Evolutionary conservation across 2,888 invertebrate genomes (phyloP).

Genomic region (Limenitis camilla): DNA sequence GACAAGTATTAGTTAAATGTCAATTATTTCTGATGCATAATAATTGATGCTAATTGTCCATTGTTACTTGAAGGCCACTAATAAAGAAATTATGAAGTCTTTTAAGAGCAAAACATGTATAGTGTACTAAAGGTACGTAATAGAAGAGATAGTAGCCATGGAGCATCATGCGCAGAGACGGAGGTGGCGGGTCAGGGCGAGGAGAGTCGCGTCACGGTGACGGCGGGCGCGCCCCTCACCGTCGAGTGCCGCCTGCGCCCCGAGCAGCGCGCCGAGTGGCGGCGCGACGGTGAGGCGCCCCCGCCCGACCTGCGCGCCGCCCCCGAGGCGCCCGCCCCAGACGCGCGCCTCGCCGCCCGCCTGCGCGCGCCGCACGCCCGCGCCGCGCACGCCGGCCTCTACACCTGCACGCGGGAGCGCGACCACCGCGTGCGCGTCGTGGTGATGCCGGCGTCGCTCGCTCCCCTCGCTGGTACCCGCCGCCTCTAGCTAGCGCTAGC

Average conservation of each 20-base stretch:
- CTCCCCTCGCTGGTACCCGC: conserved; percentile 21
- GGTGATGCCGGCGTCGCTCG: conserved; percentile 30
- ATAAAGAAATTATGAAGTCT: neutral
- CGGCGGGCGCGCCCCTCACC: conserved; percentile 49
- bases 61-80: conserved; percentile 4
- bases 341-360: conserved; percentile 37
- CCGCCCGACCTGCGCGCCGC: conserved; percentile 36
- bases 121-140: neutral
- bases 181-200: conserved; percentile 20
- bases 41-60: conserved; percentile 5
- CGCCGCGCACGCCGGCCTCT: conserved; percentile 44
- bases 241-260: conserved; percentile 56
- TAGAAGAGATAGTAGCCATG: conserved; percentile 9
- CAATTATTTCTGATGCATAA: too few species aligned
- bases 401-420: conserved; percentile 45
- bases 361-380: conserved; percentile 41
- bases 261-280: conserved; percentile 32
- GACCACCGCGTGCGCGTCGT: conserved; percentile 43
- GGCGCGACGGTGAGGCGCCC: conserved; percentile 40
- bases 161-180: conserved; percentile 14
- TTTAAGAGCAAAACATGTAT: neutral
- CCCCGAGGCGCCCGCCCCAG: conserved; percentile 29
- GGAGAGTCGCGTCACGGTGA: conserved; percentile 40
- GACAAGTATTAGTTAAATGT: conserved; percentile 12
- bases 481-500: conserved; percentile 13